Evolutionary conservation across 1,140 invertebrate species (phyloP).

Genomic region (Bombus waltoni): DNA sequence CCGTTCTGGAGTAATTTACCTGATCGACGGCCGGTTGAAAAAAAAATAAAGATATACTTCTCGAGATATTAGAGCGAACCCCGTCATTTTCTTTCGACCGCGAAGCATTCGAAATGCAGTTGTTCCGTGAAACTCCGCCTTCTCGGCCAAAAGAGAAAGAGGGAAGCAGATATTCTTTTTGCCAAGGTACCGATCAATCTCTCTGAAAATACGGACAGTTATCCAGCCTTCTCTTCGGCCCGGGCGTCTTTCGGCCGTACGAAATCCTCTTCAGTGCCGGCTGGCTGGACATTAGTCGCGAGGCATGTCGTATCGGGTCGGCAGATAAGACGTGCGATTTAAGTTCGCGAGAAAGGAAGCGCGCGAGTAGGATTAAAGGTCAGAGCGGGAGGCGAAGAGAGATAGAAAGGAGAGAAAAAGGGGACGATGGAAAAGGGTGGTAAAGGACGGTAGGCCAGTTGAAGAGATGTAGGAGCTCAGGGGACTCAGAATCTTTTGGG

Average conservation of each 20-base stretch:
- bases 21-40: constrained; percentile 20
- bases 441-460: neutral
- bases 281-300: constrained; percentile 67
- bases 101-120: constrained; percentile 7
- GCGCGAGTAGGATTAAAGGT: constrained; percentile 62
- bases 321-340: constrained; percentile 68
- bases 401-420: neutral
- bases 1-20: constrained; percentile 15
- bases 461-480: constrained; percentile 41
- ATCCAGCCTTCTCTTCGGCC: constrained; percentile 37
- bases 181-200: constrained; percentile 61
- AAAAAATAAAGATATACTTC: constrained; percentile 24
- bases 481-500: constrained; percentile 64
- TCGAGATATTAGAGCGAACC: constrained; percentile 27
- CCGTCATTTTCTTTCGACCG: constrained; percentile 17
- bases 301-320: constrained; percentile 66
- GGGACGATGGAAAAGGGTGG: neutral
- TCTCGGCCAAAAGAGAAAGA: neutral
- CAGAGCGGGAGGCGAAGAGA: constrained; percentile 21
- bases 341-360: constrained; percentile 65
- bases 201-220: constrained; percentile 63
- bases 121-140: constrained; percentile 25
- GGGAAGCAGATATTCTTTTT: constrained; percentile 47
- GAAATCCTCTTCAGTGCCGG: constrained; percentile 54
- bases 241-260: constrained; percentile 28